Evolutionary conservation across 2,888 invertebrate species (phyloP).

Genomic region (Nymphalis c-album): DNA sequence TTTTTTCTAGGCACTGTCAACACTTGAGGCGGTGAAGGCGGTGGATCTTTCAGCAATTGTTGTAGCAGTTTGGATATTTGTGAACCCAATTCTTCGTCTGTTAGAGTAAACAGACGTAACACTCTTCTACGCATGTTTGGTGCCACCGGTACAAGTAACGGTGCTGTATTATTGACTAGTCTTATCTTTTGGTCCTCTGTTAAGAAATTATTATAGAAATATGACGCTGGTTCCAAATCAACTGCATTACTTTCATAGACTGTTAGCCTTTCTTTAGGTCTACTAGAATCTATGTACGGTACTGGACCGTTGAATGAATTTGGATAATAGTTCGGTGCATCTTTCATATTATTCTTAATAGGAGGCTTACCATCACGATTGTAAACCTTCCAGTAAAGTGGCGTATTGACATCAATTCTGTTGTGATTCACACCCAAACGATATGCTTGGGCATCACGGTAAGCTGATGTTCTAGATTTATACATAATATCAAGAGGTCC

Average conservation of each 20-base stretch:
- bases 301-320: slow-evolving; percentile 95
- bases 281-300: slow-evolving; percentile 75
- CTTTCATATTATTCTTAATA: slow-evolving; percentile 88
- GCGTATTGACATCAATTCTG: slow-evolving; percentile 58
- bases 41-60: slow-evolving; percentile 17
- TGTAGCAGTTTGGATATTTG: slow-evolving; percentile 39
- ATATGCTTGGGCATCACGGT: slow-evolving; percentile 59
- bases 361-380: slow-evolving; percentile 82
- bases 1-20: background rate
- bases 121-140: slow-evolving; percentile 87
- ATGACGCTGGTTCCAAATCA: slow-evolving; percentile 82
- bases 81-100: slow-evolving; percentile 87
- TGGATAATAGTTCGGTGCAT: slow-evolving; percentile 95
- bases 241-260: slow-evolving; percentile 51
- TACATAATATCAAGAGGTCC: slow-evolving; percentile 59
- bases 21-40: slow-evolving; percentile 41
- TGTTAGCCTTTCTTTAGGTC: slow-evolving; percentile 47
- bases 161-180: slow-evolving; percentile 40
- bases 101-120: slow-evolving; percentile 87
- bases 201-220: slow-evolving; percentile 83
- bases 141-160: slow-evolving; percentile 35
- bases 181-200: slow-evolving; percentile 46
- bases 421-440: slow-evolving; percentile 60
- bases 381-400: slow-evolving; percentile 54
- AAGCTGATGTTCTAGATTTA: slow-evolving; percentile 55